These are phyloP conservation scores for Aphelocoma californica DNA, from an alignment of 2,797 vertebrate species.

Conservation along the genomic window DNA sequence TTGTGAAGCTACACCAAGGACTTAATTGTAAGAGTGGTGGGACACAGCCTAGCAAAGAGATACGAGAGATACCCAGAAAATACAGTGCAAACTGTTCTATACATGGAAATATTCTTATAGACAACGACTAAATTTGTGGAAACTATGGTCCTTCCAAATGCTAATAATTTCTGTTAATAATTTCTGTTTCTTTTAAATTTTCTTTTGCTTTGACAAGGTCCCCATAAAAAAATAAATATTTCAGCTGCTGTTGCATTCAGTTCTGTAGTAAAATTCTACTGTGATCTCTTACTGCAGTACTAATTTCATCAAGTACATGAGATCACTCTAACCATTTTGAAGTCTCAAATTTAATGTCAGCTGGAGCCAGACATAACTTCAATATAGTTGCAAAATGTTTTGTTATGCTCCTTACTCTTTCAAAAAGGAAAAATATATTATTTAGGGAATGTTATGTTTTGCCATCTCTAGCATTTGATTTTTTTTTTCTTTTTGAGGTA, in stretches of 20 bases:
- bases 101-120: background rate
- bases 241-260: background rate
- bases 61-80: background rate
- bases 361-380: background rate
- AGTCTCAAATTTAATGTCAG: background rate
- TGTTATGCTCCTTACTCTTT: background rate
- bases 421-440: background rate
- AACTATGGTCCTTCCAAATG: background rate
- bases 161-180: background rate
- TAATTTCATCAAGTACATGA: background rate
- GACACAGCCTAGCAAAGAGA: background rate
- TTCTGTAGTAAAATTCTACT: background rate
- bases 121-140: background rate
- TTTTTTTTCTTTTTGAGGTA: background rate
- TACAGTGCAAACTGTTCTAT: background rate
- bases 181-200: background rate
- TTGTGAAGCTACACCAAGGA: background rate
- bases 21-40: background rate
- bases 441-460: background rate
- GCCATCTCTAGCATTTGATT: background rate
- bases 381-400: background rate
- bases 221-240: background rate
- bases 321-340: background rate
- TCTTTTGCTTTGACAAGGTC: background rate
- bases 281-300: background rate